A percentile compares a stretch with the other conserved stretches of the same genome.
phyloP scores from a whole-genome alignment of 1,140 invertebrate genomes.

The Pogonognathellus flavescens region DNA sequence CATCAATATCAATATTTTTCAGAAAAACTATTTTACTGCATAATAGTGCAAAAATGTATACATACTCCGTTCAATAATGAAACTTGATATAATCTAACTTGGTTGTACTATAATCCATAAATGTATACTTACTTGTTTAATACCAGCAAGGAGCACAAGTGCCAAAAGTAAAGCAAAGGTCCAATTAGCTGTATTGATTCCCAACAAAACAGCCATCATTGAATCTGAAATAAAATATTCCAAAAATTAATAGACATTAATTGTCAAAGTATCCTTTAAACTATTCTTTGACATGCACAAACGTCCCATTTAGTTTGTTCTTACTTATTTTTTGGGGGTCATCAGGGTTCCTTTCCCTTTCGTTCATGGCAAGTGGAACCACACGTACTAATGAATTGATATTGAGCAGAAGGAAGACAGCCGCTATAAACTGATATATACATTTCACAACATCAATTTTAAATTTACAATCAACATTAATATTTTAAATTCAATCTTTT shows the following conservation, averaged over 20 bases:
- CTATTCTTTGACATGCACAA: not conserved
- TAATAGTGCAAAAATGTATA: too few relatives aligned
- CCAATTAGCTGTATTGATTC: not conserved
- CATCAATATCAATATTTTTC: too few relatives aligned
- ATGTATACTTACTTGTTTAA: constrained; percentile 1
- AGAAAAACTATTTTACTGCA: too few relatives aligned
- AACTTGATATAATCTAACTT: too few relatives aligned
- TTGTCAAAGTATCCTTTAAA: too few relatives aligned
- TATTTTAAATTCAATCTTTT: too few relatives aligned
- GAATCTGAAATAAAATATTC: not conserved
- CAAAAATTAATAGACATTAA: not conserved
- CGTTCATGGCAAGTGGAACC: not conserved
- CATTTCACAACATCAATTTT: too few relatives aligned
- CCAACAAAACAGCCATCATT: constrained; percentile 1
- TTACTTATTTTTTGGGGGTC: constrained; percentile 2
- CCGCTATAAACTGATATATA: not conserved
- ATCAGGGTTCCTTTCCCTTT: not conserved
- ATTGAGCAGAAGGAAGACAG: not conserved
- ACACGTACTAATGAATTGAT: not conserved
- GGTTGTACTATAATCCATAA: too few relatives aligned
- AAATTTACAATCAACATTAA: too few relatives aligned
- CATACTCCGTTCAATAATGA: too few relatives aligned
- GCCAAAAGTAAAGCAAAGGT: too few relatives aligned
- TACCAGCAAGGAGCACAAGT: not conserved
- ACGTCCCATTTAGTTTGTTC: not conserved